A percentile compares a stretch with the other conserved stretches of the same genome.
These are phyloP conservation scores for Macrophya annulata DNA, from an alignment of 2,888 invertebrate genomes.

Conservation along the genomic window DNA sequence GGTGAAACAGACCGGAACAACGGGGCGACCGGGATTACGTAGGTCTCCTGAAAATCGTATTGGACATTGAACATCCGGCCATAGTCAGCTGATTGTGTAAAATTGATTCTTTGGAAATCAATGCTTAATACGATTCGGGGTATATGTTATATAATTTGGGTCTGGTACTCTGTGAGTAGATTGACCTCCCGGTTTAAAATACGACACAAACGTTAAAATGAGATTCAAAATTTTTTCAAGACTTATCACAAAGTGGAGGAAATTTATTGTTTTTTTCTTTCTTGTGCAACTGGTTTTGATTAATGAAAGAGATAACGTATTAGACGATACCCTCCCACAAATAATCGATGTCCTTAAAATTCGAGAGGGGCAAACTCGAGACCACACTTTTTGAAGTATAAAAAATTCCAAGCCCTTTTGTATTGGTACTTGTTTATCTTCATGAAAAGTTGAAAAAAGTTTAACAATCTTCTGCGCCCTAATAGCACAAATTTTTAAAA, in stretches of 20 bases:
- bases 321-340: neutral
- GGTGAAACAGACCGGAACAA: slow-evolving; percentile 1
- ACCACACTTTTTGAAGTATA: neutral
- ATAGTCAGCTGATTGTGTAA: neutral
- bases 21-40: neutral
- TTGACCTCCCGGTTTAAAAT: neutral
- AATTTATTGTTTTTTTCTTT: neutral
- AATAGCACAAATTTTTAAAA: too few relatives aligned
- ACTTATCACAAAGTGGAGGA: neutral
- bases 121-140: neutral
- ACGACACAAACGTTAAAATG: neutral
- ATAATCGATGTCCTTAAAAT: slow-evolving; percentile 11
- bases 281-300: neutral
- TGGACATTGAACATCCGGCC: neutral
- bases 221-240: neutral
- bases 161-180: neutral
- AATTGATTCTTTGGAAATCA: neutral
- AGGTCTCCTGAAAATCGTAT: neutral
- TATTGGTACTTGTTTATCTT: neutral
- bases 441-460: neutral
- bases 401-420: neutral
- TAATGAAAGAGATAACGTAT: neutral
- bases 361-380: neutral
- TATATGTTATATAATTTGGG: neutral
- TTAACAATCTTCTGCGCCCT: neutral